Evolutionary conservation across 2,888 invertebrate species (phyloP), one percentile per base, ranked within the genome.

Genomic region (Pimpla rufipes): DNA sequence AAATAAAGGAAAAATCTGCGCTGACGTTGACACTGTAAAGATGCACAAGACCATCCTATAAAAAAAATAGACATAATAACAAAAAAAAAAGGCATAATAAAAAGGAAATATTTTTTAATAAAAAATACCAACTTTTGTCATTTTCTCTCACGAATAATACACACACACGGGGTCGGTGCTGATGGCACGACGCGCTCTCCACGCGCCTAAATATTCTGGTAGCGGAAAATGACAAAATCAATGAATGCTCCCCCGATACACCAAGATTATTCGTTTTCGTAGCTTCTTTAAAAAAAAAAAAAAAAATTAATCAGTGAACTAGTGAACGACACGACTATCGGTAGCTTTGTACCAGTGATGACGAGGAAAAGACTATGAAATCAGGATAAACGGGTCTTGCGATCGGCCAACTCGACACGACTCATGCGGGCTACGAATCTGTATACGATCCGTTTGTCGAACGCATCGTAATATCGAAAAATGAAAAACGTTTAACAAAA

Each of bases 31-130:
- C 84, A 88, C 81, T 90, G 88, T 90, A 88, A 90, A 88, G 80
- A 85, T 89, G 86, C 90, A 90, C 89, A 90, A 86, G 77, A 88
- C 85, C 88, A 84, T 87, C 80, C 81, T 85, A 85, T 86, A 66
- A 73, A 73, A n/a, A 57, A 66, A 64, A 78, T 70, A 75, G 50
- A 52, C 62, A 52, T 62, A 76, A 52, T 55, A 78, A 40, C 55
- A 75, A 16, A 74, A 73, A 71, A 78, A 66, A 70, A 81, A 89
- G 82, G 88, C 86, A 87, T 88, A 90, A 90, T 90, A 89, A 90
- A 85, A 81, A 55, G 21, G 88, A 87, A 87, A 66, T 81, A 89
- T 88, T 90, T 90, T 90, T 89, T 88, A 90, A 90, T 87, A 88
- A 90, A 88, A 66, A 66, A 83, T 7, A 73, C 73, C 68, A 45